Percentiles rank a stretch among this genome's conserved stretches.
These are phyloP conservation scores for Byasa hedistus DNA, from an alignment of 2,888 invertebrate species.

Conservation along the genomic window DNA sequence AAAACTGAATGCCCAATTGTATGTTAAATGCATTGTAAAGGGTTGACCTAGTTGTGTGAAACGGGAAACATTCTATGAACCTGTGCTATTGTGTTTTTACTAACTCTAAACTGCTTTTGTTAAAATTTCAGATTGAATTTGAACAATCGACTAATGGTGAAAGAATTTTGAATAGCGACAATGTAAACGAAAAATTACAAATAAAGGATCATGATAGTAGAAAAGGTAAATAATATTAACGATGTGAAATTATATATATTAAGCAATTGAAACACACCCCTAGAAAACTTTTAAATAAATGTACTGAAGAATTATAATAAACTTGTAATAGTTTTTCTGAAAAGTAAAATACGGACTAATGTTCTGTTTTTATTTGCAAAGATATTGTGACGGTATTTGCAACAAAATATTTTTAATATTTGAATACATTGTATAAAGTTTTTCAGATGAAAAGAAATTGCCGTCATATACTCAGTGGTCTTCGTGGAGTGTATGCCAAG, in stretches of 20 bases:
- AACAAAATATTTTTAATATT: background rate
- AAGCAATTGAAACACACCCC: background rate
- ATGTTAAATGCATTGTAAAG: slow-evolving; percentile 56
- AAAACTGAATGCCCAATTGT: slow-evolving; percentile 56
- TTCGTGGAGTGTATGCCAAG: slow-evolving; percentile 59
- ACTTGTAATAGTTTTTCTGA: background rate
- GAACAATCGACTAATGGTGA: slow-evolving; percentile 34
- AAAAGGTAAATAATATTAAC: slow-evolving; percentile 30
- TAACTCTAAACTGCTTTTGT: slow-evolving; percentile 39
- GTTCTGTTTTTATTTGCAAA: background rate
- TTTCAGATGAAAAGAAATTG: slow-evolving; percentile 46
- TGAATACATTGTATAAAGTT: background rate
- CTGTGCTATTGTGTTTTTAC: slow-evolving; percentile 51
- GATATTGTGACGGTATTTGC: background rate
- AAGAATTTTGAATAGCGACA: slow-evolving; percentile 32
- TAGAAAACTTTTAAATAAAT: background rate
- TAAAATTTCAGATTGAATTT: slow-evolving; percentile 41
- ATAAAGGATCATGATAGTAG: slow-evolving; percentile 28
- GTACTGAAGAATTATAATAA: background rate
- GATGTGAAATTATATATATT: background rate
- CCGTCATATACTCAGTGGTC: slow-evolving; percentile 61
- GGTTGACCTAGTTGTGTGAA: slow-evolving; percentile 63
- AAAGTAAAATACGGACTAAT: no score
- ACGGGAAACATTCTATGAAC: slow-evolving; percentile 54
- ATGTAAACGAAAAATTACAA: slow-evolving; percentile 13